phyloP scores from a whole-genome alignment of 2,113 vertebrate species.

The Rissa tridactyla region DNA sequence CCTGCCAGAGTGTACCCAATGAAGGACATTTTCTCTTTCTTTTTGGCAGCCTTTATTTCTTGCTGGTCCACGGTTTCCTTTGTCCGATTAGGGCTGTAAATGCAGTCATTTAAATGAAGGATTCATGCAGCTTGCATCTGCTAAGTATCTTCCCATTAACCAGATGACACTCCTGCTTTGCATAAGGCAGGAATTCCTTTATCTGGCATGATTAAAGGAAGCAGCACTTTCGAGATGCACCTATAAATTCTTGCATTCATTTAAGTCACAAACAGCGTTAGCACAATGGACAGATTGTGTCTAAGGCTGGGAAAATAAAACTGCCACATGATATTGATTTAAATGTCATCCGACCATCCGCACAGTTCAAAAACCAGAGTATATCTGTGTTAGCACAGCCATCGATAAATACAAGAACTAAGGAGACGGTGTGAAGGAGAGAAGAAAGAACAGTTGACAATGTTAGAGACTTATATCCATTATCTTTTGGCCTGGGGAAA shows the following conservation, averaged over 20 bases:
- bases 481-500: not conserved
- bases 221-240: not conserved
- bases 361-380: not conserved
- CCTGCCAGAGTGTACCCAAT: not conserved
- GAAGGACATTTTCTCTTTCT: not conserved
- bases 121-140: slow-evolving; percentile 6
- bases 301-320: not conserved
- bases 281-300: slow-evolving; percentile 18
- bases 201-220: not conserved
- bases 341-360: not conserved
- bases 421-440: not conserved
- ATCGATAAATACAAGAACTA: not conserved
- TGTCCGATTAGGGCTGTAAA: not conserved
- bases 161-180: not conserved
- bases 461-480: not conserved
- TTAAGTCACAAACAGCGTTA: not conserved
- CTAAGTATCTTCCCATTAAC: slow-evolving; percentile 25
- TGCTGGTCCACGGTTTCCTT: not conserved
- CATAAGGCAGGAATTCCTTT: slow-evolving; percentile 16
- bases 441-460: not conserved
- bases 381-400: slow-evolving; percentile 32
- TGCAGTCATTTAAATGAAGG: not conserved
- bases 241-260: slow-evolving; percentile 36
- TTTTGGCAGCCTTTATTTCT: not conserved
- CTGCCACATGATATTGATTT: not conserved